These are phyloP conservation scores for Lepidochrysops patricia DNA, from an alignment of 2,888 invertebrate genomes.

Conservation along the genomic window DNA sequence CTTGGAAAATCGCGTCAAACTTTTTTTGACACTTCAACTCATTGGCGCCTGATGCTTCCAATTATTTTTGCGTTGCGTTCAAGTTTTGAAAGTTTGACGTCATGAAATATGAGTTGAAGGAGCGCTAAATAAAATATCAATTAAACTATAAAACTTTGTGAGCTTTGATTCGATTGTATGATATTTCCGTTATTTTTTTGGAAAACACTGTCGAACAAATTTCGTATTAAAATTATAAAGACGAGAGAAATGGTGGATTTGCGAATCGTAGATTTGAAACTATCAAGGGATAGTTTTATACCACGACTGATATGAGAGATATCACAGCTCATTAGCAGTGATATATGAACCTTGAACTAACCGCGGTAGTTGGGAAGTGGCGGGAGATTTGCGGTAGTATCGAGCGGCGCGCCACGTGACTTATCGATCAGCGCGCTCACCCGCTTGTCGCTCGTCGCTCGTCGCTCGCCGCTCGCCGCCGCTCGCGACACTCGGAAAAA, in stretches of 20 bases:
- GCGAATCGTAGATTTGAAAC: no score
- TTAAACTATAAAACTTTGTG: no score
- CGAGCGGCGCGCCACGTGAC: slow-evolving; percentile 65
- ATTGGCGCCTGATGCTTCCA: not conserved
- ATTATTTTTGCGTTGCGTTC: not conserved
- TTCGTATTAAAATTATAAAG: no score
- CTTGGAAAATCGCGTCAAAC: slow-evolving; percentile 16
- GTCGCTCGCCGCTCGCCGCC: not conserved
- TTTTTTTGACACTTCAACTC: slow-evolving; percentile 14
- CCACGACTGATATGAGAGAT: not conserved
- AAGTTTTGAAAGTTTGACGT: not conserved
- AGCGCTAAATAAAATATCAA: no score
- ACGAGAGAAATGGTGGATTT: no score
- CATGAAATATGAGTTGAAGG: not conserved
- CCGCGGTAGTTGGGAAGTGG: slow-evolving; percentile 37
- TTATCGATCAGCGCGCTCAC: slow-evolving; percentile 65
- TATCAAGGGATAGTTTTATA: no score
- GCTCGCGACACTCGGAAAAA: slow-evolving; percentile 73
- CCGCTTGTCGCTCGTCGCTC: not conserved
- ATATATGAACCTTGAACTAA: slow-evolving; percentile 15
- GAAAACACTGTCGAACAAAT: no score
- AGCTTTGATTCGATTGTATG: no score
- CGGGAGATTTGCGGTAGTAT: slow-evolving; percentile 63
- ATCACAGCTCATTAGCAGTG: slow-evolving; percentile 4
- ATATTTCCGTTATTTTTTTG: no score